These are phyloP conservation scores for Chloropsis hardwickii DNA, from an alignment of 2,113 vertebrate species.

Conservation along the genomic window DNA sequence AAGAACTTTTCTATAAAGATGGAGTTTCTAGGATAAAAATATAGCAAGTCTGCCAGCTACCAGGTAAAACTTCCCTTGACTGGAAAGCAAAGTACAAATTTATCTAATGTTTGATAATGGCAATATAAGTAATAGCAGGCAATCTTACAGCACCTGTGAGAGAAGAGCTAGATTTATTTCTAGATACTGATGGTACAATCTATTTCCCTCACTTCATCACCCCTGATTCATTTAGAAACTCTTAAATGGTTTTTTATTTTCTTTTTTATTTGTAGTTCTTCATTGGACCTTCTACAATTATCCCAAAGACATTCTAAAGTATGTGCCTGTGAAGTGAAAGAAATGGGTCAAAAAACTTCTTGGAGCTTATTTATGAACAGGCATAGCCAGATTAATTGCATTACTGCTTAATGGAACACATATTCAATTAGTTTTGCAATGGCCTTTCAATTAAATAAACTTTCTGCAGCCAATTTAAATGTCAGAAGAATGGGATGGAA, in stretches of 20 bases:
- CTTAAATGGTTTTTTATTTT: background rate
- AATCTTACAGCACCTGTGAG: background rate
- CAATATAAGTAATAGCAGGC: background rate
- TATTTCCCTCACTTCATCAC: background rate
- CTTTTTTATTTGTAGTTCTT: background rate
- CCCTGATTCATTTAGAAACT: background rate
- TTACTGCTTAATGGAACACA: background rate
- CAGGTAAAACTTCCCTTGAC: background rate
- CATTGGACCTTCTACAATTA: background rate
- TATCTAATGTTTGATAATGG: background rate
- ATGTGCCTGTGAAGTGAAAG: background rate
- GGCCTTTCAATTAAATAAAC: background rate
- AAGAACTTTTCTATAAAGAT: background rate
- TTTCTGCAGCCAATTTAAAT: background rate
- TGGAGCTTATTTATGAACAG: background rate
- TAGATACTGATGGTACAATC: background rate
- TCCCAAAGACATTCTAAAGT: background rate
- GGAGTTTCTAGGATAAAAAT: background rate
- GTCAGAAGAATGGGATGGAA: background rate
- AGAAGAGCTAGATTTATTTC: background rate
- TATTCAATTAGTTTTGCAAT: conserved; percentile 14
- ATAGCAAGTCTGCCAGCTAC: background rate
- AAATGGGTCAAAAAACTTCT: background rate
- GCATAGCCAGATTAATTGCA: background rate
- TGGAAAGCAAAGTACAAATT: background rate